Evolutionary conservation across 1,140 invertebrate species (phyloP), one percentile per base, ranked within the genome.

Genomic region (Bombus huntii): DNA sequence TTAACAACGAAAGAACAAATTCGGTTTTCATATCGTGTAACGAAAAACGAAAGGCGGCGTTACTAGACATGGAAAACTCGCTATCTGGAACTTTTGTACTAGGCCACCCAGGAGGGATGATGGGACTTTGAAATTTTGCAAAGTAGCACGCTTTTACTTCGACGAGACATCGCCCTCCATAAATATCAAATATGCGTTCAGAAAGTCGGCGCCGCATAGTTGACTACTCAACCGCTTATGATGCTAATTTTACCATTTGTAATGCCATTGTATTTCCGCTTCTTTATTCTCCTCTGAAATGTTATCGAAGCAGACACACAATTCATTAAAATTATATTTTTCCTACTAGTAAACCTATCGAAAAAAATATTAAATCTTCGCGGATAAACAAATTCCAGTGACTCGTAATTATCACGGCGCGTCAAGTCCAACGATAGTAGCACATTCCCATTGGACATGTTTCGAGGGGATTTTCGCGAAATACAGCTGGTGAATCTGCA

Each of bases 391-490:
- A 39, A n/a, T 39, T 62, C 34, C 47, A 37, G 6, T 39, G 53
- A 31, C 53, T 31, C 57, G 75, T 77, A 77, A 77, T 77, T 62
- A 77, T 62, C 9, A 10, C 15, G 57, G 28, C 13, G 57, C 57
- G 34, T 15, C 62, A 39, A 62, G 57, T n/a, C 53, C 28, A 37
- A 53, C 44, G 47, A 78, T 66, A 57, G 66, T 62, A 5, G n/a
- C 22, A 31, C 28, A 57, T 47, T 79, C 3, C 74, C n/a, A 31
- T 22, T 13, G 66, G 37, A 79, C 57, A 44, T 39, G 65, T 68
- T 65, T 47, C 42, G 62, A 18, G 5, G 34, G 65, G 72, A 82
- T 83, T 83, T 39, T 22, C 65, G n/a, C 31, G 75, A 77, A 68
- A 78, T 70, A 57, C 39, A 34, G 31, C 82, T 37, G 5, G 18